phyloP scores from a whole-genome alignment of 2,113 vertebrate genomes.

The Oryzias curvinotus region DNA sequence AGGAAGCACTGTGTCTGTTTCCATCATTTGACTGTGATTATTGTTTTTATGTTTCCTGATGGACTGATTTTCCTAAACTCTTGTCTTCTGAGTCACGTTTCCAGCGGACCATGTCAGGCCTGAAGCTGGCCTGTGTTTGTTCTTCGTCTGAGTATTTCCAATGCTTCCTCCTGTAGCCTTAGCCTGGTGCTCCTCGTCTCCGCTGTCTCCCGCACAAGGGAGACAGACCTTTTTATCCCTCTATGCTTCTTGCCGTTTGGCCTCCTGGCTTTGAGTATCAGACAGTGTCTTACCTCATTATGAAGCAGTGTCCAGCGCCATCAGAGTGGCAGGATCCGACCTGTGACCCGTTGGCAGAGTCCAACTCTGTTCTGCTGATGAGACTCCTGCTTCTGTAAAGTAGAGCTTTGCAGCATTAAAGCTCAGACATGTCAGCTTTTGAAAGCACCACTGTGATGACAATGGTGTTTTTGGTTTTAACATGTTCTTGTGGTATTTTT shows the following conservation, averaged over 20 bases:
- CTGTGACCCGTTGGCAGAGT: slow-evolving; percentile 1
- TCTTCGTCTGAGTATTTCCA: slow-evolving; percentile 30
- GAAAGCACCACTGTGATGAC: no score
- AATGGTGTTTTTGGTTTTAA: no score
- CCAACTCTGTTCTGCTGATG: not conserved
- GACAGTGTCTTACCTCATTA: slow-evolving; percentile 53
- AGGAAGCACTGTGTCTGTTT: slow-evolving; percentile 15
- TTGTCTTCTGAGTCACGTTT: slow-evolving; percentile 4
- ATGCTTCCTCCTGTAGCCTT: slow-evolving; percentile 29
- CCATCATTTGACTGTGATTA: not conserved
- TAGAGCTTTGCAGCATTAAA: not conserved
- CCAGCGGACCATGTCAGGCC: not conserved
- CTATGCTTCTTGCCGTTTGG: slow-evolving; percentile 26
- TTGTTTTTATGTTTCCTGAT: slow-evolving; percentile 10
- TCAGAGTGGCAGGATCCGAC: slow-evolving; percentile 26
- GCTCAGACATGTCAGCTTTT: no score
- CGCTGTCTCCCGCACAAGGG: slow-evolving; percentile 51
- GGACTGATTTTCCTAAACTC: not conserved
- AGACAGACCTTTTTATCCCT: slow-evolving; percentile 36
- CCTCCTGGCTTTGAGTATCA: slow-evolving; percentile 13
- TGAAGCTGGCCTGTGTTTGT: not conserved
- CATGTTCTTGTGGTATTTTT: no score
- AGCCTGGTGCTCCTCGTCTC: slow-evolving; percentile 15
- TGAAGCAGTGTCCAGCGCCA: slow-evolving; percentile 31
- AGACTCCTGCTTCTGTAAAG: not conserved